phyloP scores from a whole-genome alignment of 2,888 invertebrate species.

The Oxytorus armatus region DNA sequence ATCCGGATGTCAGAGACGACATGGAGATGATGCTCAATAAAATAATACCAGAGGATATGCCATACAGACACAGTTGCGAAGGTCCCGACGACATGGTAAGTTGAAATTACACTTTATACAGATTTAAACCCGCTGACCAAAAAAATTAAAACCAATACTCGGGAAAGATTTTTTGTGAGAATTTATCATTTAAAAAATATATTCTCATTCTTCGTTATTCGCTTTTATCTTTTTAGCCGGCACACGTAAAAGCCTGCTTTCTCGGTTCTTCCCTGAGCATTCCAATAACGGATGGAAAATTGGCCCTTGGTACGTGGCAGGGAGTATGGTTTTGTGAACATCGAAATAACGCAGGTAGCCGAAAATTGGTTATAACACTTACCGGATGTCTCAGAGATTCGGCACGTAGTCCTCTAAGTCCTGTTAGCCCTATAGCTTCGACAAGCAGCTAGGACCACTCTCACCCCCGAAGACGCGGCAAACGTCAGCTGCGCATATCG shows the following conservation, averaged over 20 bases:
- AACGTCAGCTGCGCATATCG: slow-evolving; percentile 83
- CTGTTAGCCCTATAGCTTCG: slow-evolving; percentile 93
- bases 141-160: no score
- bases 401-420: slow-evolving; percentile 94
- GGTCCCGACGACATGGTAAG: slow-evolving; percentile 99
- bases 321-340: slow-evolving; percentile 99
- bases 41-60: slow-evolving; percentile 98
- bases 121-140: no score
- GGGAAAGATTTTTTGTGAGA: no score
- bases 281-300: slow-evolving; percentile 97
- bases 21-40: slow-evolving; percentile 99
- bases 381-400: slow-evolving; percentile 96
- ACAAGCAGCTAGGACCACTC: slow-evolving; percentile 96
- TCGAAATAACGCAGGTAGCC: slow-evolving; percentile 97
- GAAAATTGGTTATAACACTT: slow-evolving; percentile 94
- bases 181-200: no score
- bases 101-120: slow-evolving; percentile 24
- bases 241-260: slow-evolving; percentile 98
- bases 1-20: slow-evolving; percentile 98
- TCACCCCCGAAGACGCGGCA: slow-evolving; percentile 85
- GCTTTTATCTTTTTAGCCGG: slow-evolving; percentile 89
- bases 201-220: not conserved
- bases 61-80: slow-evolving; percentile 98
- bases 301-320: slow-evolving; percentile 98
- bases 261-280: slow-evolving; percentile 97